These are phyloP conservation scores for Chionodraco myersi DNA, from an alignment of 2,113 vertebrate species.

Conservation along the genomic window DNA sequence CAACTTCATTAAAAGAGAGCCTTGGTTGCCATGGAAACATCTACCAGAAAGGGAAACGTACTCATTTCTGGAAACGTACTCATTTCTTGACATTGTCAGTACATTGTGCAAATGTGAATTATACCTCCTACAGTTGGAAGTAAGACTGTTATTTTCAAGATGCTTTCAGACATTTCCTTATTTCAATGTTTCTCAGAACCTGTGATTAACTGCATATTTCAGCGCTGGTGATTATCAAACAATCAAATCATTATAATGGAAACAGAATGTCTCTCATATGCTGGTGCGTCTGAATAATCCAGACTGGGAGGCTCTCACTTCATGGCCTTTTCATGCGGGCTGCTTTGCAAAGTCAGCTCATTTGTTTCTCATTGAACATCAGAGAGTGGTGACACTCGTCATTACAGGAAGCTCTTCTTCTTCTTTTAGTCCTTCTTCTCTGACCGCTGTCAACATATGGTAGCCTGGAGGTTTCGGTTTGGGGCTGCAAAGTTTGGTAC, in stretches of 20 bases:
- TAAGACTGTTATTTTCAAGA: conserved; percentile 20
- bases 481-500: not conserved
- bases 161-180: conserved; percentile 12
- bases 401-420: conserved; percentile 13
- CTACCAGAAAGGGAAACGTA: conserved; percentile 44
- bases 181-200: conserved; percentile 5
- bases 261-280: conserved; percentile 18
- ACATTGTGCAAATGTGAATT: conserved; percentile 15
- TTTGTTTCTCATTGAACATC: conserved; percentile 61
- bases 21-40: conserved; percentile 70
- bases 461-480: conserved; percentile 7
- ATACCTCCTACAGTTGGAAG: conserved; percentile 34
- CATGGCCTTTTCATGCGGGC: conserved; percentile 35
- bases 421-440: conserved; percentile 5
- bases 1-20: conserved; percentile 63
- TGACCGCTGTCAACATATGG: conserved; percentile 9
- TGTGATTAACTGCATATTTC: not conserved
- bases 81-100: conserved; percentile 37
- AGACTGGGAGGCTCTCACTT: conserved; percentile 44
- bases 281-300: conserved; percentile 24
- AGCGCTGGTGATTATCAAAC: not conserved
- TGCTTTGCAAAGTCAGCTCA: conserved; percentile 52
- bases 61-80: conserved; percentile 42
- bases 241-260: not conserved
- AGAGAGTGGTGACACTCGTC: conserved; percentile 32